Base-by-base conservation (phyloP, 2,113 vertebrate genomes). In the Aythya baeri region DNA sequence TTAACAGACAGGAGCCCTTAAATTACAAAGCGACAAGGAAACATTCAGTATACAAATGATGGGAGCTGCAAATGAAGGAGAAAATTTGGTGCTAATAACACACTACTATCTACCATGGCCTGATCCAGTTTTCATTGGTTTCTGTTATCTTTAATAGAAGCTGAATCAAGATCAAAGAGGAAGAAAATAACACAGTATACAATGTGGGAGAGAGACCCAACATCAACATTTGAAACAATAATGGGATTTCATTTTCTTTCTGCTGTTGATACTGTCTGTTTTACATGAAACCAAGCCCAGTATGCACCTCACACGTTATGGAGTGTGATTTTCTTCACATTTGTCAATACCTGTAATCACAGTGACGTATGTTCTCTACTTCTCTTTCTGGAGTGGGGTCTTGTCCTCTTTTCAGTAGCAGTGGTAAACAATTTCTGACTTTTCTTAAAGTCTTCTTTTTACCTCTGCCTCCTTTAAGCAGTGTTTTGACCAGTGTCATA, bases 11-110 rank as follows among this genome's bases (percentile, higher is more conserved):
- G 7, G 27, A 88, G 52, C 50, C 76, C 79, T 90, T 82, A 86
- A 93, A 96, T 91, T 91, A 74, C 68, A 86, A 93, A 93, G 43
- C 1, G 11, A 89, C 13, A 32, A 73, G 61, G 75, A 91, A 91
- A 76, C 7, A 31, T 43, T 80, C 75, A 71, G 50, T 63, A 17
- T 74, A 73, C 22, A 89, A 55, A 59, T 43, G 65, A 94, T 36
- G 20, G 72, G n/a, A 86, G n/a, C 65, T 85, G 44, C 49, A 96
- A 82, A 76, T n/a, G 46, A 71, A 58, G 68, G 61, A 66, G 59
- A 25, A 77, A 86, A 94, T 93, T 86, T 93, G 43, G 55, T 75
- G 68, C 59, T 88, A 96, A 88, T 89, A 86, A 83, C 46, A 85
- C 34, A 41, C 26, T 65, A 17, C 29, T 77, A 36, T 43, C 36